These are phyloP conservation scores for Hybos culiciformis DNA, from an alignment of 2,888 invertebrate species.

Conservation along the genomic window DNA sequence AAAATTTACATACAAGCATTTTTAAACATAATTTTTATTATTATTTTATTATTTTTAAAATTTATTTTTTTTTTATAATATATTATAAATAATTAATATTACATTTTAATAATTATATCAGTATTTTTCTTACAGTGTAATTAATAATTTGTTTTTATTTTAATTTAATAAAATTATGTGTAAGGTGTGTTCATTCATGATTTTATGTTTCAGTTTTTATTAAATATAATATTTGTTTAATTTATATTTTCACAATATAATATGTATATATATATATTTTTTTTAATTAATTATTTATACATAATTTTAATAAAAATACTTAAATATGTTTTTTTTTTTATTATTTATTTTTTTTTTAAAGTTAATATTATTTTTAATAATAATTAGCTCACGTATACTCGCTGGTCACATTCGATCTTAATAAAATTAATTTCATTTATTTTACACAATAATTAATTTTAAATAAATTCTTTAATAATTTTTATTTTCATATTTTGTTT, in stretches of 20 bases:
- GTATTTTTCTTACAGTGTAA: too few species aligned
- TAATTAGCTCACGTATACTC: conserved; percentile 1
- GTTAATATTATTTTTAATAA: neutral
- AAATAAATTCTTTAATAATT: conserved; percentile 14
- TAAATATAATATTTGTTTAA: too few species aligned
- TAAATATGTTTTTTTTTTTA: neutral
- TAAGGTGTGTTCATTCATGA: too few species aligned
- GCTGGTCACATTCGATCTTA: conserved; percentile 7
- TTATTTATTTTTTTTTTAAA: neutral
- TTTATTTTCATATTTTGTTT: conserved; percentile 13
- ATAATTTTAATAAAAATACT: too few species aligned
- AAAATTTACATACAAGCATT: conserved; percentile 23
- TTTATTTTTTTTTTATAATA: conserved; percentile 13
- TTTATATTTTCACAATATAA: too few species aligned
- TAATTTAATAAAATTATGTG: neutral
- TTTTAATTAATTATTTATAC: too few species aligned
- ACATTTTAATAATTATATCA: too few species aligned
- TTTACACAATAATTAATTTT: conserved; percentile 12
- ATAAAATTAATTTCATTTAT: conserved; percentile 8
- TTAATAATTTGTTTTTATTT: neutral
- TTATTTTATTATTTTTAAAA: conserved; percentile 15
- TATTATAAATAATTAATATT: neutral
- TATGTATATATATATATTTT: too few species aligned
- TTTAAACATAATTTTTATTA: conserved; percentile 19
- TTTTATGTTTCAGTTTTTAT: too few species aligned